A percentile compares a stretch with the other conserved stretches of the same genome.
Evolutionary conservation across 2,888 invertebrate species (phyloP).

Genomic region (Octodonta nipae): DNA sequence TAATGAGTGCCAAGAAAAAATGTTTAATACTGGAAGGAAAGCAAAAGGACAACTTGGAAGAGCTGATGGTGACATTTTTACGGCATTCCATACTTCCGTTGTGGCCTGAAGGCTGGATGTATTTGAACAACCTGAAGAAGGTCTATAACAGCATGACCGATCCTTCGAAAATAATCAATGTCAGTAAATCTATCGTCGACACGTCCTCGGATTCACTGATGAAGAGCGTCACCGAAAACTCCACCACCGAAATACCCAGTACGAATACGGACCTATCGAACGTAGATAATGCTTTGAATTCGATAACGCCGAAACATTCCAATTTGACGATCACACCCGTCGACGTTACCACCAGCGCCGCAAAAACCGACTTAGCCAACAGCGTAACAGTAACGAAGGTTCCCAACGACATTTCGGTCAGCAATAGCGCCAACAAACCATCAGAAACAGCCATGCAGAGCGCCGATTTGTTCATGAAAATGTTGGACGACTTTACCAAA

Average conservation of each 20-base stretch:
- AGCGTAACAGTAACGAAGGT: conserved; percentile 9
- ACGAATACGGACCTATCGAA: background rate
- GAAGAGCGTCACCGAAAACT: background rate
- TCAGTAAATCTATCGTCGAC: conserved; percentile 1
- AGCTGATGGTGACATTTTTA: conserved; percentile 37
- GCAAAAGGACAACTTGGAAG: conserved; percentile 38
- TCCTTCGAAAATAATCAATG: conserved; percentile 5
- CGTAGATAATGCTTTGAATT: conserved; percentile 1
- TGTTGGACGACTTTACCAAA: background rate
- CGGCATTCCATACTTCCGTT: conserved; percentile 37
- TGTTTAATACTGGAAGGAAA: conserved; percentile 30
- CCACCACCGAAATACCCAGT: too few relatives aligned
- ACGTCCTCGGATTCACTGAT: background rate
- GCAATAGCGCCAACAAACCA: conserved; percentile 2
- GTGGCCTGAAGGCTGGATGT: conserved; percentile 47
- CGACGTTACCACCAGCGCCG: conserved; percentile 5
- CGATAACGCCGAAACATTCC: conserved; percentile 8
- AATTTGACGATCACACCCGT: conserved; percentile 9
- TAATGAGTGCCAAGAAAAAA: conserved; percentile 27
- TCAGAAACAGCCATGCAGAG: background rate
- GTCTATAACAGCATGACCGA: conserved; percentile 19
- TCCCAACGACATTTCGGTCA: conserved; percentile 5
- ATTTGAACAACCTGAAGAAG: conserved; percentile 28
- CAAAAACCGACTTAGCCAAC: conserved; percentile 5
- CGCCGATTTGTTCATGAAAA: background rate